phyloP scores from a whole-genome alignment of 2,797 vertebrate species.

The Paratrypauchen microcephalus region DNA sequence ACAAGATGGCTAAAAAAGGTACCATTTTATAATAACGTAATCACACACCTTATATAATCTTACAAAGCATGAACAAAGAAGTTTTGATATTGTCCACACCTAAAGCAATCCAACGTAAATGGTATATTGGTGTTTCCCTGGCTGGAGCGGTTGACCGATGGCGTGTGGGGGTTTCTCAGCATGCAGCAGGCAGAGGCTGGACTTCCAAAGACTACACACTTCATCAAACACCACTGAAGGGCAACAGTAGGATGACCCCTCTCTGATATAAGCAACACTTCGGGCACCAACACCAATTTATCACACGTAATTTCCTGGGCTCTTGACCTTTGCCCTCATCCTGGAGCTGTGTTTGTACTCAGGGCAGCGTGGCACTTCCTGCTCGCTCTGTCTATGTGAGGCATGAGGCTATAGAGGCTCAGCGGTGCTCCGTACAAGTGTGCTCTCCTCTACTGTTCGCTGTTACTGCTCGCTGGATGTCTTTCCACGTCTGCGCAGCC shows the following conservation, averaged over 20 bases:
- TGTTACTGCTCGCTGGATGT: slow-evolving; percentile 33
- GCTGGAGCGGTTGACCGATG: slow-evolving; percentile 32
- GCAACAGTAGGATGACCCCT: slow-evolving; percentile 43
- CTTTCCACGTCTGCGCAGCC: slow-evolving; percentile 51
- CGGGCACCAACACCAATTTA: slow-evolving; percentile 48
- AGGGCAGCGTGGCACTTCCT: slow-evolving; percentile 44
- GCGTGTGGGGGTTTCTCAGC: slow-evolving; percentile 41
- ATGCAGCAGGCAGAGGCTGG: slow-evolving; percentile 24
- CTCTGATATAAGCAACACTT: slow-evolving; percentile 40
- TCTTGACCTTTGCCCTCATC: slow-evolving; percentile 57
- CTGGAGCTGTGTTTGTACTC: slow-evolving; percentile 51
- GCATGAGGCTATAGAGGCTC: slow-evolving; percentile 32
- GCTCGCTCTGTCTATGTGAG: slow-evolving; percentile 46
- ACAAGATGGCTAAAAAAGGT: too few relatives aligned
- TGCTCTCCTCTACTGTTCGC: slow-evolving; percentile 35
- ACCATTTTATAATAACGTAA: too few relatives aligned
- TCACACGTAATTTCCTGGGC: slow-evolving; percentile 61
- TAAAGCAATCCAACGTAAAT: not conserved
- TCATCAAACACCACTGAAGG: slow-evolving; percentile 48
- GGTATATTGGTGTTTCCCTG: slow-evolving; percentile 20
- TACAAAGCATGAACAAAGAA: too few relatives aligned
- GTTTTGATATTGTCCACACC: not conserved
- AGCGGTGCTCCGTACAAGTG: slow-evolving; percentile 27
- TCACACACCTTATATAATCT: too few relatives aligned
- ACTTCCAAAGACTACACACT: slow-evolving; percentile 43